Conservation (phyloP, 1,140 invertebrate species). For the Mesaphorura yosii region DNA sequence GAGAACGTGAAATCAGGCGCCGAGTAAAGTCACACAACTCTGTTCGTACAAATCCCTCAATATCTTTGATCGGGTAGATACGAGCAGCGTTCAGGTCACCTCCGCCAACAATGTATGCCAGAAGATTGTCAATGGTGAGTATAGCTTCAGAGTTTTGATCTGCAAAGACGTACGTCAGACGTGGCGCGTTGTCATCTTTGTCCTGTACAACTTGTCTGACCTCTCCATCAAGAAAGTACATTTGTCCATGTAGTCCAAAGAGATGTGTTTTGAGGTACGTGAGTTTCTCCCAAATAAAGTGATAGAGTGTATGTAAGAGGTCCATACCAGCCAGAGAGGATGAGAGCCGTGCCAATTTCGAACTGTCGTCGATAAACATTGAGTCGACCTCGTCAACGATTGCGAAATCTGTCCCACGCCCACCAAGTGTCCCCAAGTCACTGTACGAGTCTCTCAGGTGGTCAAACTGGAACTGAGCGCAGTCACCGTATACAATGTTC, state of each 20-base stretch:
- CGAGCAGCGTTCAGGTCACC: not conserved
- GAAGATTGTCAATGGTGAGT: not conserved
- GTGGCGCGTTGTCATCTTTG: not conserved
- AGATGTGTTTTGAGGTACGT: not conserved
- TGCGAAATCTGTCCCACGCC: not conserved
- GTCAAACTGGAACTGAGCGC: conserved; percentile 14
- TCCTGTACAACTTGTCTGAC: not conserved
- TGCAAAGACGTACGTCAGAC: not conserved
- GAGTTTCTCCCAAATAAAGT: conserved; percentile 12
- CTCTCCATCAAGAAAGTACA: conserved; percentile 6
- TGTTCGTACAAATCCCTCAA: conserved; percentile 13
- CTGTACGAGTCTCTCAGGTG: conserved; percentile 15
- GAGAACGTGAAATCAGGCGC: not conserved
- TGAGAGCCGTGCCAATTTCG: conserved; percentile 2
- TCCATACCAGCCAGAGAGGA: conserved; percentile 15
- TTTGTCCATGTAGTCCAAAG: not conserved
- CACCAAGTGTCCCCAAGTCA: conserved; percentile 2
- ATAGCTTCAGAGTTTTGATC: not conserved
- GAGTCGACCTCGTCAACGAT: conserved; percentile 23
- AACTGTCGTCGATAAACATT: conserved; percentile 21
- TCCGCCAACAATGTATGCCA: not conserved
- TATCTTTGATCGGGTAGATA: not conserved
- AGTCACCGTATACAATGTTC: conserved; percentile 18
- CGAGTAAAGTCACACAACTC: too few relatives aligned
- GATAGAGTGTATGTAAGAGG: conserved; percentile 10